Evolutionary conservation across 2,888 invertebrate genomes (phyloP).

Genomic region (Himalopsyche japonica): DNA sequence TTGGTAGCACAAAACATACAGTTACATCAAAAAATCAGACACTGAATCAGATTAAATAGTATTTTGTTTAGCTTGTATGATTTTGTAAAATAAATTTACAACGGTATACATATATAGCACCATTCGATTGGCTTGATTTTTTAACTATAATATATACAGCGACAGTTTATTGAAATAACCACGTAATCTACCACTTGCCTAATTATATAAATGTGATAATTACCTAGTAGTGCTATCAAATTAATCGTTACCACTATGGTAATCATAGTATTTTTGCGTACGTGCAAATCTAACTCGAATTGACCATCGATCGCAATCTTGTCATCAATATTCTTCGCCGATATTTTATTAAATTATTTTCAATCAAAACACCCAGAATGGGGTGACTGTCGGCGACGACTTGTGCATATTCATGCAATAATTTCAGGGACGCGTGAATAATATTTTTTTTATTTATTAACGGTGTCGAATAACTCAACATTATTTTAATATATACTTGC

Average conservation of each 20-base stretch:
- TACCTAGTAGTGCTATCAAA: too few relatives aligned
- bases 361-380: neutral
- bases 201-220: too few relatives aligned
- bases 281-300: neutral
- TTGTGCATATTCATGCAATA: neutral
- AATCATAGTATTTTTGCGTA: neutral
- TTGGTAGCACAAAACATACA: too few relatives aligned
- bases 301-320: neutral
- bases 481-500: neutral
- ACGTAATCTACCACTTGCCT: too few relatives aligned
- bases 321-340: neutral
- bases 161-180: too few relatives aligned
- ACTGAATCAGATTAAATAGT: too few relatives aligned
- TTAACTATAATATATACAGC: too few relatives aligned
- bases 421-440: neutral
- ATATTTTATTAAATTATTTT: neutral
- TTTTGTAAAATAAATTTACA: too few relatives aligned
- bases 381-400: neutral
- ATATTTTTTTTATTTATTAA: neutral
- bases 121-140: too few relatives aligned
- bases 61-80: too few relatives aligned
- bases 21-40: too few relatives aligned
- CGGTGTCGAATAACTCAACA: neutral
- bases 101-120: too few relatives aligned
- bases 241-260: neutral